A percentile compares a stretch with the other conserved stretches of the same genome.
Evolutionary conservation across 2,888 invertebrate genomes (phyloP).

Genomic region (Tolmerus cingulatus): DNA sequence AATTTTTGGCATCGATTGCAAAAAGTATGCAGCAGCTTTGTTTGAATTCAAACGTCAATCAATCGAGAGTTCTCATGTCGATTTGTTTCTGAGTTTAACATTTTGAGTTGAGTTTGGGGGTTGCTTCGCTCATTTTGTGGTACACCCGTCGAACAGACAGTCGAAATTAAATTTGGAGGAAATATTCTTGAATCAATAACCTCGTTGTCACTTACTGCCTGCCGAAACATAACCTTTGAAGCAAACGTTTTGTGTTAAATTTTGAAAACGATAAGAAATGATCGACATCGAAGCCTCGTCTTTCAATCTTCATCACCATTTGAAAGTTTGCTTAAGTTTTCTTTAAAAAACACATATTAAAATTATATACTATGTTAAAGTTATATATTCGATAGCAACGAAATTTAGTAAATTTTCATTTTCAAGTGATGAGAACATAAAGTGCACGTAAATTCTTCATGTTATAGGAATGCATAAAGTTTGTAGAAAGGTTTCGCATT

Average conservation of each 20-base stretch:
- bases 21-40: background rate
- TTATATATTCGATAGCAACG: no score
- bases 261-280: background rate
- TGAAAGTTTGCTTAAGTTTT: background rate
- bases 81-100: background rate
- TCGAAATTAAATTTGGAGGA: background rate
- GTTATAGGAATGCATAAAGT: no score
- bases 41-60: background rate
- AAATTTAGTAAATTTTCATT: no score
- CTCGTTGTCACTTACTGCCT: background rate
- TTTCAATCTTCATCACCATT: background rate
- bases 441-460: no score
- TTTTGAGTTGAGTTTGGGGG: background rate
- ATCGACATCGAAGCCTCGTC: background rate
- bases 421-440: no score
- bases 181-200: background rate
- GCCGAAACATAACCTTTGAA: background rate
- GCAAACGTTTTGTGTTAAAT: background rate
- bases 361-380: no score
- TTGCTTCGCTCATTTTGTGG: background rate
- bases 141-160: background rate
- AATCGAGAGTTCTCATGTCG: background rate
- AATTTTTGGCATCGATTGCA: background rate
- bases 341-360: no score
- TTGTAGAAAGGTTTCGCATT: no score